phyloP scores from a whole-genome alignment of 1,140 invertebrate genomes.

The Chlorops oryzae region DNA sequence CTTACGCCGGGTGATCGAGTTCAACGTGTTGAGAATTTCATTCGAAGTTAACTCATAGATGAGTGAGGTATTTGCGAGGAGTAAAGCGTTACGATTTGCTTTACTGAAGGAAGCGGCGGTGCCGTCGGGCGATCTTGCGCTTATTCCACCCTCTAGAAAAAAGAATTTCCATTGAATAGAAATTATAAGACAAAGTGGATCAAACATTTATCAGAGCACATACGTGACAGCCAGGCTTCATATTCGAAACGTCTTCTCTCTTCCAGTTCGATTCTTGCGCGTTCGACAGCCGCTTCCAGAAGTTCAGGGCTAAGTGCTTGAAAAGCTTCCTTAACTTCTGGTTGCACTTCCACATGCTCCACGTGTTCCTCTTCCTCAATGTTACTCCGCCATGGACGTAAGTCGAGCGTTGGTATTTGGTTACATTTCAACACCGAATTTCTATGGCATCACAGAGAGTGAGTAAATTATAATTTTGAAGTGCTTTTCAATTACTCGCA shows the following conservation, averaged over 20 bases:
- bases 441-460: constrained; percentile 40
- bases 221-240: constrained; percentile 58
- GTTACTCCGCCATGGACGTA: constrained; percentile 40
- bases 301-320: constrained; percentile 50
- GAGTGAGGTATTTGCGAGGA: constrained; percentile 79
- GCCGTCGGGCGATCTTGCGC: constrained; percentile 78
- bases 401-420: constrained; percentile 59
- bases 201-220: constrained; percentile 15
- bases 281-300: constrained; percentile 60
- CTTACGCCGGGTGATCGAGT: constrained; percentile 56
- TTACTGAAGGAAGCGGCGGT: constrained; percentile 83
- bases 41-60: constrained; percentile 81
- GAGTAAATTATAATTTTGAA: background rate
- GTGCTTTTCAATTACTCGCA: background rate
- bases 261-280: constrained; percentile 66
- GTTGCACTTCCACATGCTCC: constrained; percentile 36
- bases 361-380: constrained; percentile 27
- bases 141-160: constrained; percentile 62
- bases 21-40: constrained; percentile 67
- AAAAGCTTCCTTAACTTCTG: constrained; percentile 37
- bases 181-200: background rate
- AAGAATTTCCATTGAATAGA: no score
- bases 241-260: constrained; percentile 69
- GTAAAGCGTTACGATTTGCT: constrained; percentile 73
- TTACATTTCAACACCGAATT: constrained; percentile 75